Percentiles rank a stretch among this genome's conserved stretches.
Evolutionary conservation across 2,888 invertebrate genomes (phyloP).

Genomic region (Timema cristinae): DNA sequence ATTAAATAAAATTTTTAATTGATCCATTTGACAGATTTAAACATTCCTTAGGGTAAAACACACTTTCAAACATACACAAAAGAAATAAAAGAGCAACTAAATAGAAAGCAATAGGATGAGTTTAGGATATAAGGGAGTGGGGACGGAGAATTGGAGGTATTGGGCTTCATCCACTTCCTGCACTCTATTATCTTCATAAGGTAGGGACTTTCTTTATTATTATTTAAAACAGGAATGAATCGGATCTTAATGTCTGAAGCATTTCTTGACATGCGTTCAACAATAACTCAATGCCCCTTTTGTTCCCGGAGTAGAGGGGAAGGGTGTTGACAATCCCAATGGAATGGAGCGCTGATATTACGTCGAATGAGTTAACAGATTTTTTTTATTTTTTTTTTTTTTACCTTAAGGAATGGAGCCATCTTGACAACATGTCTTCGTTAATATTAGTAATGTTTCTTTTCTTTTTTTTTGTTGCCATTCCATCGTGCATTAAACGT

Average conservation of each 20-base stretch:
- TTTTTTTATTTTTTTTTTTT: slow-evolving; percentile 11
- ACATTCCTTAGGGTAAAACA: no score
- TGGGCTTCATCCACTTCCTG: neutral
- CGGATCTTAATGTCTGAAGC: slow-evolving; percentile 20
- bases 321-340: slow-evolving; percentile 13
- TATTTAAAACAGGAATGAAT: slow-evolving; percentile 23
- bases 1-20: no score
- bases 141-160: no score
- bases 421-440: neutral
- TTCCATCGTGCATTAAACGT: neutral
- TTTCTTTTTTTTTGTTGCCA: neutral
- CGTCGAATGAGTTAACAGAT: slow-evolving; percentile 26
- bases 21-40: no score
- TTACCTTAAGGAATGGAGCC: neutral
- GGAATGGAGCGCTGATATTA: slow-evolving; percentile 21
- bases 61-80: no score
- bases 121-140: no score
- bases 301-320: slow-evolving; percentile 19
- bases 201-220: neutral
- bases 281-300: slow-evolving; percentile 25
- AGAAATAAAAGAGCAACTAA: no score
- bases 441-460: neutral
- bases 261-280: slow-evolving; percentile 24
- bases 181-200: neutral
- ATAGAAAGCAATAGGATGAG: no score